Evolutionary conservation across 2,888 invertebrate species (phyloP).

Genomic region (Pandemis cinnamomeana): DNA sequence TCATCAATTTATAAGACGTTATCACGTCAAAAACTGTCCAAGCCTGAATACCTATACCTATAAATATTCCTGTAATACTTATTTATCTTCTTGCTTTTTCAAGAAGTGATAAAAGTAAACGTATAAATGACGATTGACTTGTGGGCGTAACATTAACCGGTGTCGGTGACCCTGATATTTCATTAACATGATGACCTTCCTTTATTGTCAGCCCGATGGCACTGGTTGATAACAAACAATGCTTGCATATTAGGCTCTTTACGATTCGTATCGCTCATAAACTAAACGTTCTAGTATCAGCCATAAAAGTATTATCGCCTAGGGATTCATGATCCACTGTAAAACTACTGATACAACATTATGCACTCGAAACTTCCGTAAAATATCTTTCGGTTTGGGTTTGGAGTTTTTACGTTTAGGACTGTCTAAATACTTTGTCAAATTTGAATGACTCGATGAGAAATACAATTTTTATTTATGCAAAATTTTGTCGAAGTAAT

Average conservation of each 20-base stretch:
- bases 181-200: not conserved
- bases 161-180: not conserved
- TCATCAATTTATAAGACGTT: no score
- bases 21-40: no score
- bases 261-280: constrained; percentile 32
- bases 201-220: not conserved
- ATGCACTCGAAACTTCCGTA: no score
- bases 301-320: constrained; percentile 36
- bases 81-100: no score
- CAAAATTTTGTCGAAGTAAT: not conserved
- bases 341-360: constrained; percentile 1
- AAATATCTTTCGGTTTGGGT: no score
- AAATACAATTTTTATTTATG: not conserved
- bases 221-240: constrained; percentile 13
- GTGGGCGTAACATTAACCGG: not conserved
- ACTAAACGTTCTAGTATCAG: constrained; percentile 34
- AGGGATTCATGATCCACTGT: constrained; percentile 13
- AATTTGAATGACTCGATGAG: not conserved
- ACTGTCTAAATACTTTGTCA: no score
- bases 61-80: no score
- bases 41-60: no score
- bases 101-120: no score
- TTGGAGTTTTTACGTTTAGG: no score
- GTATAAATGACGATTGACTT: no score
- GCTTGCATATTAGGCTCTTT: constrained; percentile 35